These are phyloP conservation scores for Synchiropus splendidus DNA, from an alignment of 2,113 vertebrate species.

Conservation along the genomic window DNA sequence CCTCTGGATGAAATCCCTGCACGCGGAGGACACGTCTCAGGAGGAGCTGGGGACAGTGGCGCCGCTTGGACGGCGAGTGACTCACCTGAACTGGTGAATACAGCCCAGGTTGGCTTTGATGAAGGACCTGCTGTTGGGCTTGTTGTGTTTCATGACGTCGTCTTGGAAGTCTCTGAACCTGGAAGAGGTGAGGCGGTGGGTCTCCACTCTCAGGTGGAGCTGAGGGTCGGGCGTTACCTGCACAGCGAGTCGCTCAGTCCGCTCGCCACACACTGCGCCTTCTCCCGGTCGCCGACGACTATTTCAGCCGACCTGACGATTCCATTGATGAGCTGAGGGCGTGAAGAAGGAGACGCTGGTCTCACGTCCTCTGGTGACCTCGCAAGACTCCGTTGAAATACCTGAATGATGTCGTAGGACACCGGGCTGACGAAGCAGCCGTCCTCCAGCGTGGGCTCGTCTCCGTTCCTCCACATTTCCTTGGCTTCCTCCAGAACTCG, in stretches of 20 bases:
- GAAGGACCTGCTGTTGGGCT: conserved; percentile 51
- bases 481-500: conserved; percentile 63
- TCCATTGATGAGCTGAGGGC: conserved; percentile 59
- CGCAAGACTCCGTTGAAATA: conserved; percentile 22
- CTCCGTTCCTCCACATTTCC: conserved; percentile 59
- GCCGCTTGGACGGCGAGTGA: not conserved
- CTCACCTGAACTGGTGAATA: conserved; percentile 72
- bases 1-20: conserved; percentile 57
- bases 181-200: conserved; percentile 7
- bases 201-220: too few species aligned
- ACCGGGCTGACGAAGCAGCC: conserved; percentile 69
- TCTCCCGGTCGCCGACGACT: conserved; percentile 22
- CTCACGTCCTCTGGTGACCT: not conserved
- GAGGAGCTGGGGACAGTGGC: not conserved
- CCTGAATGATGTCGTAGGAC: conserved; percentile 81
- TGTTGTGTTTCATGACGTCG: conserved; percentile 65
- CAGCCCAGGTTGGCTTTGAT: conserved; percentile 75
- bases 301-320: conserved; percentile 46
- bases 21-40: not conserved
- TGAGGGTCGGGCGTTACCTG: conserved; percentile 52
- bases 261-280: conserved; percentile 42
- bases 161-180: conserved; percentile 73
- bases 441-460: conserved; percentile 59
- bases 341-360: not conserved
- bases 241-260: conserved; percentile 57